Conservation (phyloP, 1,140 invertebrate species). For the Monomorium pharaonis region DNA sequence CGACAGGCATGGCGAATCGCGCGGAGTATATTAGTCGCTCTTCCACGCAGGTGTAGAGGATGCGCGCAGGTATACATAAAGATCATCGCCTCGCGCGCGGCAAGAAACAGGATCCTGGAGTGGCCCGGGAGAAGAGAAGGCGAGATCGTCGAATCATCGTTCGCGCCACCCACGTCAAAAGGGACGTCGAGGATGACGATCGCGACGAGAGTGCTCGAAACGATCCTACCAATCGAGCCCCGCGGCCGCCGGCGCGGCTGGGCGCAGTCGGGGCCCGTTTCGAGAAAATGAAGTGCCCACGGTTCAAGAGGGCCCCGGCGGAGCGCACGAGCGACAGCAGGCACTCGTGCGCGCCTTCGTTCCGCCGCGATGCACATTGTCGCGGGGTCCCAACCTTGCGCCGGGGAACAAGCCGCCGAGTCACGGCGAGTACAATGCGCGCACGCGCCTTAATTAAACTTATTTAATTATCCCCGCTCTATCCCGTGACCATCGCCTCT, state of each 20-base stretch:
- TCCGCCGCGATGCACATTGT: constrained; percentile 47
- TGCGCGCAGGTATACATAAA: constrained; percentile 50
- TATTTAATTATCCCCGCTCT: constrained; percentile 74
- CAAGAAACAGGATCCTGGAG: constrained; percentile 64
- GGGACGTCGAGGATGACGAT: constrained; percentile 32
- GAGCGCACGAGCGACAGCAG: constrained; percentile 61
- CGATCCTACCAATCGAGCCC: constrained; percentile 62
- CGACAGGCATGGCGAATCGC: constrained; percentile 43
- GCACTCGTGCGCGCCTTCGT: constrained; percentile 46
- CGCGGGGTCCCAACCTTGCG: constrained; percentile 50
- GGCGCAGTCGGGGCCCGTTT: constrained; percentile 61
- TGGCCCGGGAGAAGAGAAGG: constrained; percentile 27
- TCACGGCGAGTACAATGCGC: constrained; percentile 63
- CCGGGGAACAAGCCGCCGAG: constrained; percentile 54
- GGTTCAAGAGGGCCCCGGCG: constrained; percentile 7
- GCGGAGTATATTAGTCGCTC: constrained; percentile 38
- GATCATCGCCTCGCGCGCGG: constrained; percentile 48
- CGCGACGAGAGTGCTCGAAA: constrained; percentile 62
- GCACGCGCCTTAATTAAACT: constrained; percentile 72
- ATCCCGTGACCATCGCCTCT: constrained; percentile 56
- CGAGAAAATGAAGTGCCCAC: constrained; percentile 60
- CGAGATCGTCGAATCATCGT: constrained; percentile 70
- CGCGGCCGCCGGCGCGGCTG: constrained; percentile 31
- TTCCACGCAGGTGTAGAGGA: constrained; percentile 34
- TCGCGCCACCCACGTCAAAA: constrained; percentile 66